A percentile compares a stretch with the other conserved stretches of the same genome.
phyloP scores from a whole-genome alignment of 2,113 vertebrate genomes.

The Uropsilus gracilis region DNA sequence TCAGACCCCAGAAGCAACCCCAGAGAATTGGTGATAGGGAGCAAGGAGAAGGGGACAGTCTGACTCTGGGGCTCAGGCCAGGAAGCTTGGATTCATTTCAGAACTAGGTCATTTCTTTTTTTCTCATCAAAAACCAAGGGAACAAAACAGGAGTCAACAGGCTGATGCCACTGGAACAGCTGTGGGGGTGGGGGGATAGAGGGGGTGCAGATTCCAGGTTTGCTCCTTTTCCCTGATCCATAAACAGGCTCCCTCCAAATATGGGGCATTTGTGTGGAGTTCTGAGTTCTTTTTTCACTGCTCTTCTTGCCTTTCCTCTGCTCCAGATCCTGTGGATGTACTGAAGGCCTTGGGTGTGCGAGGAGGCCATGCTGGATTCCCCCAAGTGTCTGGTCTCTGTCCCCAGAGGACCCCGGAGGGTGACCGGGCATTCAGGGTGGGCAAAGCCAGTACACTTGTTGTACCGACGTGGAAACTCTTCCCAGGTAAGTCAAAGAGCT shows the following conservation, averaged over 20 bases:
- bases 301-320: not conserved
- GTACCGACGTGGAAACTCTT: conserved; percentile 91
- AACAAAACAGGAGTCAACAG: conserved; percentile 32
- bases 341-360: conserved; percentile 87
- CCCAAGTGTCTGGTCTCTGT: conserved; percentile 90
- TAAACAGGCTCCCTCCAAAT: not conserved
- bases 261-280: not conserved
- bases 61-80: conserved; percentile 72
- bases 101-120: conserved; percentile 79
- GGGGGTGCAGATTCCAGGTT: not conserved
- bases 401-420: conserved; percentile 83
- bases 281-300: not conserved
- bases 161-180: conserved; percentile 37
- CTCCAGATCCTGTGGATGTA: conserved; percentile 89
- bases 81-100: conserved; percentile 79
- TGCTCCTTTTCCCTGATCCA: not conserved
- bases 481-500: conserved; percentile 84
- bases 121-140: conserved; percentile 67
- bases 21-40: conserved; percentile 35
- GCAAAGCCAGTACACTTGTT: conserved; percentile 88
- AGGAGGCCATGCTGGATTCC: conserved; percentile 87
- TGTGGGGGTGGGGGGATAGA: not conserved
- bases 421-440: conserved; percentile 90
- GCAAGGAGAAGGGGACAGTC: not conserved
- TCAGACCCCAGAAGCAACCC: not conserved